Conservation (phyloP, 2,797 vertebrate genomes). For the Chlorospingus flavigularis region DNA sequence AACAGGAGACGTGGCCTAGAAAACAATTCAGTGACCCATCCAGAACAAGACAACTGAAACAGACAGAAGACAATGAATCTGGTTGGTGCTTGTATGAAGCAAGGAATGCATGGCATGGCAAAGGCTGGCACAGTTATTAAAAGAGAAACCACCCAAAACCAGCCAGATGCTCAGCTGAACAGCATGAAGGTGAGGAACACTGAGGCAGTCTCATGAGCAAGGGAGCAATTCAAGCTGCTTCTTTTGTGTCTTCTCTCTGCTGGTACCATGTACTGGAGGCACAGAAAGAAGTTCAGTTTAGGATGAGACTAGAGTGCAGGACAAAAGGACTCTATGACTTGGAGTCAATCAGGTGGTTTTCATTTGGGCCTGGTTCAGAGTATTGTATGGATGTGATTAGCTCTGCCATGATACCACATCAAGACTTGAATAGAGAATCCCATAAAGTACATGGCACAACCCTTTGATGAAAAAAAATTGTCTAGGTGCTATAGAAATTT, state of each 20-base stretch:
- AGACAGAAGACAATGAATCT: neutral
- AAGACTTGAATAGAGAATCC: neutral
- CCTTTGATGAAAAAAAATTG: neutral
- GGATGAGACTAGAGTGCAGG: neutral
- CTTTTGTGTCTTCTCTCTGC: neutral
- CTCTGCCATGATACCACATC: neutral
- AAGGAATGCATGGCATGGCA: neutral
- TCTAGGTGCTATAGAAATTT: neutral
- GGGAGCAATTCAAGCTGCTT: neutral
- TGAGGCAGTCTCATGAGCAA: neutral
- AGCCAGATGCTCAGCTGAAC: neutral
- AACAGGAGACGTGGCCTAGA: neutral
- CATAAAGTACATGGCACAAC: neutral
- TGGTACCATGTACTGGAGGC: neutral
- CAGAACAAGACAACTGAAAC: neutral
- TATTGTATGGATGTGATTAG: neutral
- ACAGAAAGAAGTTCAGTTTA: neutral
- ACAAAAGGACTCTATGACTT: neutral
- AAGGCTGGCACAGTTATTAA: neutral
- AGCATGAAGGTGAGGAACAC: neutral
- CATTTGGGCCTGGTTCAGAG: neutral
- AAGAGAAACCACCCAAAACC: neutral
- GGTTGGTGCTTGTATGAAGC: neutral
- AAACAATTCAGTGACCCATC: neutral
- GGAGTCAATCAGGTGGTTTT: neutral